Evolutionary conservation across 2,888 invertebrate genomes (phyloP), one percentile per base, ranked within the genome.

Genomic region (Lymantria monacha): DNA sequence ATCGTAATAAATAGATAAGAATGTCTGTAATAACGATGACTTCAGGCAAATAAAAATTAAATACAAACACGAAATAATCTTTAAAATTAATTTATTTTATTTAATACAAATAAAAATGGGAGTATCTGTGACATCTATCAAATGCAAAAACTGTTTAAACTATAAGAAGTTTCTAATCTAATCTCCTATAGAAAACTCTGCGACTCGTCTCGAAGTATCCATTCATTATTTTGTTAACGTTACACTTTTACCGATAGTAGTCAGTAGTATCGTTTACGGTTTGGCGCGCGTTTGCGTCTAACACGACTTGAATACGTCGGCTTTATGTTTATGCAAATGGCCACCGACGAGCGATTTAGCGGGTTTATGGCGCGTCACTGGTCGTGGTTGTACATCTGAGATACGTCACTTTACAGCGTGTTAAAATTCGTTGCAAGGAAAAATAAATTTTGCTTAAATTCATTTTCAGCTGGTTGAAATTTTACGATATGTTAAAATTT

Each of bases 301-400:
- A 37, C 44, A 43, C 49, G 49, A 48, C 61, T 63, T 53, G 53
- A 53, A 30, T 40, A 49, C 50, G 31, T 41, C 11, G 43, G 57
- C 71, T 74, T 72, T 70, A 74, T 78, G 76, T 80, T 79, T 76
- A 81, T 77, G 81, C 75, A 79, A 79, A 81, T 76, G 74, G 75
- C 46, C 65, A 66, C 53, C 72, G 69, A 72, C 81, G 72, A 74
- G 69, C 81, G 74, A 83, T 83, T 82, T 79, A 80, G 70, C 72
- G 74, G 72, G 69, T 81, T 82, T 82, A 83, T 81, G 81, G 75
- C 60, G 72, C 77, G 79, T 65, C 69, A 69, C 69, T 65, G 66
- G 45, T 61, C 63, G 59, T 42, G 51, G 56, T 60, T 54, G 57
- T 65, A 70, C 76, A 72, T 71, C 74, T 76, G 72, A 51, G 72